Base-by-base conservation (phyloP, 2,888 invertebrate genomes). In the Ophion ellenae region DNA sequence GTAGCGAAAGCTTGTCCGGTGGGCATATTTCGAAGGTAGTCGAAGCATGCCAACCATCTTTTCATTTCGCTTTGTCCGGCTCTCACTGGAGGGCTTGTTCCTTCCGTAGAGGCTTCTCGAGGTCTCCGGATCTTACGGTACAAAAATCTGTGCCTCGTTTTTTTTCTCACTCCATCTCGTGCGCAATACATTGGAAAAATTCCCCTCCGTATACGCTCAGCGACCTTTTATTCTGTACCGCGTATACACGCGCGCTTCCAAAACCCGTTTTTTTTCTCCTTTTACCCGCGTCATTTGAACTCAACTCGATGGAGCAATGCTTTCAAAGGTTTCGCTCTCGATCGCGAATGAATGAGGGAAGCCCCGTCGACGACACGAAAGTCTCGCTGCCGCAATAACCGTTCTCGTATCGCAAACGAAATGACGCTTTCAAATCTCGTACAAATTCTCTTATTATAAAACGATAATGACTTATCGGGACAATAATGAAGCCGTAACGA, bases 61-160 rank as follows among this genome's bases (percentile, higher is more conserved):
- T 93, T 93, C 93, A 92, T 93, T 93, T 93, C 89, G 91, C 92
- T 93, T 93, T 93, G 92, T 92, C 90, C 91, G 84, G 87, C 88
- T 66, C 67, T 69, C 63, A 63, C 45, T 45, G 45, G 40, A 69
- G 75, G 80, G 81, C 71, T 61, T 57, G 83, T 77, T 45, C 59
- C 28, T 57, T 67, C 20, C 61, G n/a, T 61, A n/a, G 17, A 45
- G 17, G 57, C 9, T 70, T 40, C 6, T 24, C 36, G 71, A n/a
- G 40, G 10, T 53, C 47, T 64, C 61, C 2, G 4, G 32, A 71
- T 9, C 53, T 73, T 40, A 20, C 45, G 47, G 61, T 45, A 67
- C 20, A 61, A 74, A 70, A 84, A 81, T 74, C 70, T 73, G 73
- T 53, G 53, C 53, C 66, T 63, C 59, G 69, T 79, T 61, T 53